Conservation (phyloP, 2,888 invertebrate species). For the Nomada ruficornis region DNA sequence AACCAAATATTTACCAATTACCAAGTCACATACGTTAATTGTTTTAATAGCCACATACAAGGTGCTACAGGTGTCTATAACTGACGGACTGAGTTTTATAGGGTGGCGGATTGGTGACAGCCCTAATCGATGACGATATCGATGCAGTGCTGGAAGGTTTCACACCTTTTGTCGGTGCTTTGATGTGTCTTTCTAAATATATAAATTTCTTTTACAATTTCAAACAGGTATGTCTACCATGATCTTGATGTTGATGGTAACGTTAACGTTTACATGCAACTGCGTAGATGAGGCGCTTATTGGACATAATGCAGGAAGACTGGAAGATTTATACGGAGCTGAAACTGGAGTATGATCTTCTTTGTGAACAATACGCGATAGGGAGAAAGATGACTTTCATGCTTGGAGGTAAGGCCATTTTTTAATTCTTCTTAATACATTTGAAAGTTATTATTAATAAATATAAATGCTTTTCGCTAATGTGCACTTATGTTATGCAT, state of each 20-base stretch:
- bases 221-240: constrained; percentile 43
- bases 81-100: constrained; percentile 5
- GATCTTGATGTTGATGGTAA: neutral
- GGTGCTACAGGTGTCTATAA: no score
- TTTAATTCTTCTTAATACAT: neutral
- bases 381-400: constrained; percentile 46
- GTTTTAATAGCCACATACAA: no score
- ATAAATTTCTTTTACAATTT: constrained; percentile 57
- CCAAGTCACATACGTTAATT: no score
- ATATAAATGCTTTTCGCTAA: no score
- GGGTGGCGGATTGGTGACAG: constrained; percentile 57
- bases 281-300: constrained; percentile 54
- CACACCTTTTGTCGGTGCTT: constrained; percentile 56
- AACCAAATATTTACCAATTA: no score
- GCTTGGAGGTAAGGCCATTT: constrained; percentile 52
- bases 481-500: no score
- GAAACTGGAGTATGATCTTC: constrained; percentile 36
- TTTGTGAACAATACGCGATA: constrained; percentile 49
- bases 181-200: constrained; percentile 59
- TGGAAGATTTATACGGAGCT: constrained; percentile 50
- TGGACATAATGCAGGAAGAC: constrained; percentile 51
- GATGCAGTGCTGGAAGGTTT: constrained; percentile 56
- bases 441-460: no score
- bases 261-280: neutral
- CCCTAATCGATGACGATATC: constrained; percentile 34